Conservation (phyloP, 92 coral and sea anemone species). For the Porites cylindrica region DNA sequence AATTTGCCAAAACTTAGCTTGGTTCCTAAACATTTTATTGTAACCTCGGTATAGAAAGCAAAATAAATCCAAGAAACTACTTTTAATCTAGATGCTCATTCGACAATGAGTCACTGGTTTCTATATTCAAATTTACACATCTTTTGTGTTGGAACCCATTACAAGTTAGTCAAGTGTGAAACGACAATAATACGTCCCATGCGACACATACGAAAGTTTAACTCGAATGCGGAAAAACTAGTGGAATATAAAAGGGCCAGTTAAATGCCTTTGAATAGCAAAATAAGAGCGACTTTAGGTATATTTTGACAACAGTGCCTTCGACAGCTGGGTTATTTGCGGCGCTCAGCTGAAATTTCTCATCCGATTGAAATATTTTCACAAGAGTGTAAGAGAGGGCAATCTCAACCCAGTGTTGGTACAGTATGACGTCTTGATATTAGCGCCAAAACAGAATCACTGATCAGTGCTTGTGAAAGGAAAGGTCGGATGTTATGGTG, state of each 20-base stretch:
- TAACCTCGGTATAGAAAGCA: neutral
- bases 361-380: neutral
- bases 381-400: neutral
- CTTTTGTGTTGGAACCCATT: conserved; percentile 10
- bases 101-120: no score
- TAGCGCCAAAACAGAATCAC: conserved; percentile 5
- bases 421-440: conserved; percentile 31
- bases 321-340: neutral
- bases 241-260: conserved; percentile 8
- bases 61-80: neutral
- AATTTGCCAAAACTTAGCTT: neutral
- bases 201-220: neutral
- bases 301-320: neutral
- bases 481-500: conserved; percentile 4
- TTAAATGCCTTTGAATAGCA: neutral
- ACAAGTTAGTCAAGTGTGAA: conserved; percentile 3
- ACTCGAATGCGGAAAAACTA: conserved; percentile 47
- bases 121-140: neutral
- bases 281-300: neutral
- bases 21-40: no score
- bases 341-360: conserved; percentile 5
- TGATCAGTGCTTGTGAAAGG: neutral
- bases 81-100: neutral
- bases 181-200: conserved; percentile 8
- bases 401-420: neutral